Evolutionary conservation across 2,797 vertebrate species (phyloP), one percentile per base, ranked within the genome.

Genomic region (Sebastes hubbsi): DNA sequence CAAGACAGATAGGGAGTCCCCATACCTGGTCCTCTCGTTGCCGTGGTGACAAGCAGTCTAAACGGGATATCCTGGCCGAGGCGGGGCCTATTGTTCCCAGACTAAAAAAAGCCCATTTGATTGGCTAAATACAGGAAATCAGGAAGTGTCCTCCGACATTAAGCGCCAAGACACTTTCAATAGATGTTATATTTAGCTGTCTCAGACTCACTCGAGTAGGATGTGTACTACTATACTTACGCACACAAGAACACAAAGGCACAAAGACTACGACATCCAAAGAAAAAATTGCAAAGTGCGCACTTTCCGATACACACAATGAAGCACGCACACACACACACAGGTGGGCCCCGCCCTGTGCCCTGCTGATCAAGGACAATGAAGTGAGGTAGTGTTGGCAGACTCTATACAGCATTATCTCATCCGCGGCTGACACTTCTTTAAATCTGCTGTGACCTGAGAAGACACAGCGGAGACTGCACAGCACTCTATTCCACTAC

Each of bases 41-140:
- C 90, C 79, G 73, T 78, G 92, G 92, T 94, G 93, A 95, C 93
- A 87, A 87, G 84, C 82, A 87, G 94, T 95, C 92, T 92, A 95
- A 94, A 94, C 94, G 90, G 95, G 95, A 96, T 94, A 90, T 96
- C 95, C 95, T 95, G 94, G 69, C 93, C 83, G 54, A 89, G 86
- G 91, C 54, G 79, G 87, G 61, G 85, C 86, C 94, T 87, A 93
- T 96, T 96, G 95, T 96, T 90, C 77, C 11, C 2, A 4, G 29
- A 6, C 86, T 93, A 94, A 81, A 95, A 93, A 93, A 91, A 94
- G 79, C 42, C 42, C 1, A 80, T 94, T 91, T 92, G 89, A 95
- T 95, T 95, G 92, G 91, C 60, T 71, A 54, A 88, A 87, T 91
- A 77, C 84, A 89, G 90, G 82, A 86, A 90, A 94, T 84, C 83